Evolutionary conservation across 2,797 vertebrate species (phyloP), one percentile per base, ranked within the genome.

Genomic region (Jordanella pulchra): DNA sequence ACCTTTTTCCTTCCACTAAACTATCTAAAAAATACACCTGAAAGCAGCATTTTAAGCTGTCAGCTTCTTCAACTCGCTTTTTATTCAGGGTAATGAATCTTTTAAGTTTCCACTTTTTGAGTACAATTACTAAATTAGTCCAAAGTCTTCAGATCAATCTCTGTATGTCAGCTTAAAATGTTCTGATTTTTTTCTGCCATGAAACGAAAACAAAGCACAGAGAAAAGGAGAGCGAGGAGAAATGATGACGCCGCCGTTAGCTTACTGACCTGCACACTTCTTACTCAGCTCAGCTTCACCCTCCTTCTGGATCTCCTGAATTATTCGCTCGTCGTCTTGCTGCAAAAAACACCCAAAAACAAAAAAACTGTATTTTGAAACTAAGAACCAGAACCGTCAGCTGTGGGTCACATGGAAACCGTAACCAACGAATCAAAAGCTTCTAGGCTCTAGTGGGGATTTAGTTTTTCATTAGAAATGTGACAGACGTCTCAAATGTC

Each of bases 291-390:
- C 96, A 0, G 96, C 96, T 88, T 99, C 97, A 0, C 96, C 97
- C 63, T 97, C 96, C 77, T 95, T 97, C 91, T 98, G 97, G 87
- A 99, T 98, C 74, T 98, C 97, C 86, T 97, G 96, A 70, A 99
- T 99, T 65, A 98, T 95, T 79, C 96, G 95, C 92, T 98, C 97
- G 0, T 99, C 97, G 2, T 99, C 97, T 91, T 97, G 96, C 97
- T 99, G 86, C 69, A 83, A 61, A n/a, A 79, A 21, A 61, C 72
- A 86, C 53, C 51, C 48, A 69, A 1, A 65, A 53, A 56, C 21
- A 11, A 39, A 12, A 7, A 18, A 23, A 32, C 56, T 58, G 18
- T 10, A n/a, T n/a, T n/a, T 53, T 9, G 11, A 53, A n/a, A 53
- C 50, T 11, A n/a, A 21, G 23, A 11, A 53, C 21, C 48, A 50